Evolutionary conservation across 2,888 invertebrate species (phyloP), one percentile per base, ranked within the genome.

Genomic region (Ennomos erosarius): DNA sequence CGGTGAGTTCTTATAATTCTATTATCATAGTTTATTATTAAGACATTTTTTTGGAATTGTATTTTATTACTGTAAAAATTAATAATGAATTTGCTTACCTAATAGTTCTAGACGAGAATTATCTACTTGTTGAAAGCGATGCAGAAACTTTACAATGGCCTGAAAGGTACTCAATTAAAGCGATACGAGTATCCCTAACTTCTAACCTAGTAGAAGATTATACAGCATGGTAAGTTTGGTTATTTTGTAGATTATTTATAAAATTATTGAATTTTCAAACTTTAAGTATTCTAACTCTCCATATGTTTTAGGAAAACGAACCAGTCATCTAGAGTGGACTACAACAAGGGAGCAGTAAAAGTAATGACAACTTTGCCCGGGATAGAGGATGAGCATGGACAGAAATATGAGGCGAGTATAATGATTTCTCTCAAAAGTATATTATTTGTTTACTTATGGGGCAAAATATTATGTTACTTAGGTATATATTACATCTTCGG

Each of bases 171-270:
- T 13, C 42, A 1, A 10, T 16, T 1, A 42, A 42, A 13, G 42
- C 42, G 8, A 12, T 8, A 10, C 12, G 13, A 13, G 12, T 8
- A 13, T 42, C 42, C 9, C 16, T 42, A 10, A 42, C 42, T 12
- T 16, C 12, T 10, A 42, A 42, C 42, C 6, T 42, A 13, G 42
- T 42, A 13, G 42, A 42, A 42, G 42, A 42, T 42, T 13, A 13
- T 16, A 10, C 12, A 12, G 12, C 13, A 42, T 42, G 42, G 42
- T 42, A 42, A 13, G 42, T 40, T 40, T 26, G 26, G 5, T 26
- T 26, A 1, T 4, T 26, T 26, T 26, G 6, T 26, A 26, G 26
- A 26, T 6, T 6, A 6, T 26, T 6, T 26, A 4, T 26, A 26
- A 26, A 26, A 26, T 16, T 16, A 16, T 2, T 16, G 16, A 16